Evolutionary conservation across 2,888 invertebrate species (phyloP), one percentile per base, ranked within the genome.

Genomic region (Gandaritis pyraliata): DNA sequence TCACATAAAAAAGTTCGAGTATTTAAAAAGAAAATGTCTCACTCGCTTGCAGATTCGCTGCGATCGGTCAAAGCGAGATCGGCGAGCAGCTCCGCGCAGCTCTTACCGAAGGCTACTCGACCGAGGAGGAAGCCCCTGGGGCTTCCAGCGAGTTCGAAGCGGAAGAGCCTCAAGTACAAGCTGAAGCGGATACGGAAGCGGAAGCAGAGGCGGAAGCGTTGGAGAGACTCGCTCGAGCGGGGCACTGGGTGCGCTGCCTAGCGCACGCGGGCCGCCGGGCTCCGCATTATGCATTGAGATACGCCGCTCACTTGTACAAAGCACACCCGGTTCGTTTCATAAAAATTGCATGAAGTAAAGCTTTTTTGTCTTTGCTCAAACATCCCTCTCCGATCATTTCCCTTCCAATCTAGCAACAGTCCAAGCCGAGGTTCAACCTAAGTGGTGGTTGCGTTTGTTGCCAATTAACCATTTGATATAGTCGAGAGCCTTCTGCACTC

Each of bases 221-320:
- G 64, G 92, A 92, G 76, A 81, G 86, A 0, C 70, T 92, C 43
- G 90, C 89, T 4, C 85, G 89, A 63, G 87, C 86, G 1, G 92
- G 92, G 0, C 92, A 92, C 73, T 93, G 92, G 92, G 74, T 77
- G 77, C 86, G 90, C 15, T 91, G 91, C 66, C 78, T 93, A 16
- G 90, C 89, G 48, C 90, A 85, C 68, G 91, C 92, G 8, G 90
- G 80, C 0, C 30, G 69, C 0, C 66, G 73, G 1, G 90, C 89
- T n/a, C 80, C 90, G 38, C 88, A 90, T 72, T 91, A 90, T 67
- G 89, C 90, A 33, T 78, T 91, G 1, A 65, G 90, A 58, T 88
- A 88, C 71, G 86, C 86, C 11, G 86, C 87, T 33, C 83, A 90
- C 56, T 71, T 92, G 29, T 88, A 91, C 58, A 88, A 88, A 57